Base-by-base conservation (phyloP, 2,888 invertebrate genomes). In the Drosophila pseudotakahashii region DNA sequence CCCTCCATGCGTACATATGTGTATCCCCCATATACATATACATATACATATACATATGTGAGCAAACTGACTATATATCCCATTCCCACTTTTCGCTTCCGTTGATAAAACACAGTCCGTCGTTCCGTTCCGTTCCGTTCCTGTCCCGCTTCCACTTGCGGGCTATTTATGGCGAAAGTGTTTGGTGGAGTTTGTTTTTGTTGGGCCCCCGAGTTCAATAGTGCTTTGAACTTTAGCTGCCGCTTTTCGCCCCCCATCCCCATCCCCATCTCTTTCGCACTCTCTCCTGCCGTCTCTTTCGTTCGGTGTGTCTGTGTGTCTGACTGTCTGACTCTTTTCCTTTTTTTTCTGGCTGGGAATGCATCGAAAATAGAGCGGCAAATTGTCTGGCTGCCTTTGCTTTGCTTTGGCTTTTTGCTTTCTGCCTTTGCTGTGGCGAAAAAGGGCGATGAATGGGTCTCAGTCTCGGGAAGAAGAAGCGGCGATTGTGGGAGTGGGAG, bases 121-220 rank as follows among this genome's bases (percentile, higher is more conserved):
- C 9, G 10, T n/a, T 36, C 36, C 37, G 6, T 3, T 36, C 36
- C 37, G 6, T 3, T 37, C 42, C 30, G 30, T 30, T 23, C 16
- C 30, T 47, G 7, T 67, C 71, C 47, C 51, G 26, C 53, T 73
- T 77, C 76, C 79, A 73, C 64, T 47, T 53, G 75, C 75, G 71
- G 86, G 86, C 82, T 82, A 86, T 82, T 82, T 86, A 87, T 87
- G 85, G 82, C 87, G 81, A 84, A 84, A 84, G 84, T 84, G 85
- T 82, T 85, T 83, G 73, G 68, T 66, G 62, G 70, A 61, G 41
- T 61, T 60, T 67, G 67, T 57, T 51, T 45, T 66, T 57, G 50
- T 69, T 42, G 68, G 69, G 52, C 60, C 60, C 41, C 36, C 47
- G 83, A 86, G 87, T 87, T 87, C 87, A 87, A 87, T 81, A 87